These are phyloP conservation scores for Falco biarmicus DNA, from an alignment of 2,797 vertebrate genomes.

Conservation along the genomic window DNA sequence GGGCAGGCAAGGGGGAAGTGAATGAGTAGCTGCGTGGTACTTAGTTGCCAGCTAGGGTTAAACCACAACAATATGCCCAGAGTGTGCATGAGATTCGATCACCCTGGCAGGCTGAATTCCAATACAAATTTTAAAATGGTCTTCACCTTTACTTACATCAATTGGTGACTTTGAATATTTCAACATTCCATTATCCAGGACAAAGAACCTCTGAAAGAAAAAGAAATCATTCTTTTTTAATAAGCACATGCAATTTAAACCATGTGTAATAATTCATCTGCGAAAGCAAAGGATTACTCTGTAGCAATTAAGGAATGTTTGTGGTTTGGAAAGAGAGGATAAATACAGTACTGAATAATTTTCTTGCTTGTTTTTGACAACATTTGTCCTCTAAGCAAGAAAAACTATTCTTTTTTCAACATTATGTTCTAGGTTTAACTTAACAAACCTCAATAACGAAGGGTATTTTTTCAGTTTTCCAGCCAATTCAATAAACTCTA, in stretches of 20 bases:
- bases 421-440: neutral
- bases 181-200: slow-evolving; percentile 97
- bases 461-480: neutral
- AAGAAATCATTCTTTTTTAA: slow-evolving; percentile 51
- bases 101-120: slow-evolving; percentile 8
- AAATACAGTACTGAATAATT: neutral
- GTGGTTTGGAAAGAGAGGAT: neutral
- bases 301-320: neutral
- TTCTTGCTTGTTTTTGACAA: neutral
- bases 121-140: slow-evolving; percentile 16
- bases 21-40: no score
- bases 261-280: neutral
- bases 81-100: neutral
- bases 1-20: no score
- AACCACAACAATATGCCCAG: neutral
- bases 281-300: neutral
- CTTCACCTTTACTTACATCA: slow-evolving; percentile 89
- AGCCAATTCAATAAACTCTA: neutral
- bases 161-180: slow-evolving; percentile 99
- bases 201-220: slow-evolving; percentile 92
- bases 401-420: neutral
- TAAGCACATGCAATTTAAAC: slow-evolving; percentile 4
- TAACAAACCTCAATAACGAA: neutral
- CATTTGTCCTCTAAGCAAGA: neutral
- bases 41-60: no score